phyloP scores from a whole-genome alignment of 2,797 vertebrate genomes.

The Acridotheres tristis region DNA sequence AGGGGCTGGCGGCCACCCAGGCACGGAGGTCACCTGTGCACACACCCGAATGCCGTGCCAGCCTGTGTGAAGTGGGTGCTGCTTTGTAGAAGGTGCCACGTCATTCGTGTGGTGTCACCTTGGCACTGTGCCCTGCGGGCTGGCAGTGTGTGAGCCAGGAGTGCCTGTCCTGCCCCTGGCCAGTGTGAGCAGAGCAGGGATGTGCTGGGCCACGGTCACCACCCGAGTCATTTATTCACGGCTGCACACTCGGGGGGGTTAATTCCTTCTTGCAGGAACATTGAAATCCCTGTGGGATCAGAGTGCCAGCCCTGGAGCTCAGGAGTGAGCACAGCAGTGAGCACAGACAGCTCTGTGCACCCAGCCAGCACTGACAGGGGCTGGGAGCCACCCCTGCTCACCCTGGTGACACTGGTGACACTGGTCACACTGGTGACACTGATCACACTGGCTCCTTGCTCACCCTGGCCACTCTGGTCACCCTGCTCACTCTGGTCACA shows the following conservation, averaged over 20 bases:
- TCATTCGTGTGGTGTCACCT: neutral
- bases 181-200: neutral
- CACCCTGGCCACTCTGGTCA: too few species aligned
- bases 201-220: neutral
- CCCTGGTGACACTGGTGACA: too few species aligned
- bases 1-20: neutral
- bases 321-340: neutral
- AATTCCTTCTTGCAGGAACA: neutral
- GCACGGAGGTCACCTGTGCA: neutral
- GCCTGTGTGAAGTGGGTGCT: neutral
- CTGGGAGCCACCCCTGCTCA: too few species aligned
- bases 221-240: neutral
- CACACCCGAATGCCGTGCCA: neutral
- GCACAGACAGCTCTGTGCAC: rapidly evolving
- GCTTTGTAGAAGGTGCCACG: neutral
- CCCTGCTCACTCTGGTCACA: too few species aligned
- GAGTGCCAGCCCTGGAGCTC: neutral
- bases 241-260: neutral
- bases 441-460: too few species aligned
- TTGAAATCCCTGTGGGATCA: neutral
- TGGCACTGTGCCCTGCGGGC: neutral
- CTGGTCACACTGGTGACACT: too few species aligned
- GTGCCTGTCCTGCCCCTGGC: neutral
- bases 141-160: neutral
- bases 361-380: neutral